Evolutionary conservation across 2,888 invertebrate species (phyloP), one percentile per base, ranked within the genome.

Genomic region (Drosophila prolongata): DNA sequence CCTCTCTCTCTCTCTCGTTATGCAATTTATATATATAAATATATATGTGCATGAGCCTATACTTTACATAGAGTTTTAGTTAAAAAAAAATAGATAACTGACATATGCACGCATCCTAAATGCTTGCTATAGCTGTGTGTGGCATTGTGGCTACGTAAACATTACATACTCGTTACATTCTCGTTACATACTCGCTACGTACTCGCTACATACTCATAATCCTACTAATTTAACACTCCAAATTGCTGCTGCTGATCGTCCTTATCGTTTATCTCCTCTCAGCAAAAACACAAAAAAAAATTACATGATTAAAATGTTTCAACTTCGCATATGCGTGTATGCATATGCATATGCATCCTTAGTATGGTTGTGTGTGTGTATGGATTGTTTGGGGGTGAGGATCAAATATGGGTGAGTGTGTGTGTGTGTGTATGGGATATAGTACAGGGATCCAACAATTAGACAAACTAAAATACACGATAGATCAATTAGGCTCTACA

Each of bases 401-500:
- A 47, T 47, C 47, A 47, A 47, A 34, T 47, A 16, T 47, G 47
- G 34, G 8, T 61, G 43, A 55, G 34, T 49, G 57, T 38, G 27
- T 54, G 57, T 38, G 27, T 54, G 13, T 54, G 27, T 54, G 27
- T 53, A 46, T 61, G 72, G 68, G 61, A 52, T 60, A 61, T 69
- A 60, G 72, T 72, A 73, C 64, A 73, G 74, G 56, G 68, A 40
- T 76, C 49, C 67, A 77, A 76, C 54, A 79, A 75, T 54, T 58
- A 44, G 75, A 77, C 53, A 58, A 78, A 79, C 56, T 54, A 71
- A 79, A 72, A 75, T 62, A 81, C 61, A 60, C 56, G 64, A 65
- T 66, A 67, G 52, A 67, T 70, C 70, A 66, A 68, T 70, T 66
- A 66, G 46, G 71, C 58, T 70, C 52, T 60, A 68, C 62, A 68